Conservation (phyloP, 1,140 invertebrate genomes). For the Hyphantria cunea region DNA sequence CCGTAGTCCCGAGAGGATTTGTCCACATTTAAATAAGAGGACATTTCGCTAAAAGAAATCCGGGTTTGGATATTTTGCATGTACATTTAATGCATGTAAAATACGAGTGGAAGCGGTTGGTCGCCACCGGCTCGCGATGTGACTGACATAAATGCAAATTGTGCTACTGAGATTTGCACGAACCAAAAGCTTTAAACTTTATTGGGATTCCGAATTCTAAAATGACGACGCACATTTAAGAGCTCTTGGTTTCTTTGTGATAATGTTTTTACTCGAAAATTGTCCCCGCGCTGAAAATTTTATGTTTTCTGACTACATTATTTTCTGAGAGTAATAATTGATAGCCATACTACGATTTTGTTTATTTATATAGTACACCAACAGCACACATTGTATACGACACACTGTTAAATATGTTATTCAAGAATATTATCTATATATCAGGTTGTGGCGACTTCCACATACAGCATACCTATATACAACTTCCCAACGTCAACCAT, state of each 20-base stretch:
- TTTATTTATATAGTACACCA: too few species aligned
- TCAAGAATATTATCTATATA: too few species aligned
- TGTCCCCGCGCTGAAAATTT: neutral
- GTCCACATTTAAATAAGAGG: slow-evolving; percentile 21
- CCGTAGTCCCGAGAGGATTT: slow-evolving; percentile 6
- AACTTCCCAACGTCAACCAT: too few species aligned
- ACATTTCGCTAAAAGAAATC: slow-evolving; percentile 18
- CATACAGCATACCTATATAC: too few species aligned
- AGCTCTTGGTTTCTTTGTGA: neutral
- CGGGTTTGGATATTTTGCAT: neutral
- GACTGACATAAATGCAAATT: slow-evolving; percentile 24
- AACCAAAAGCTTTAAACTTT: slow-evolving; percentile 5
- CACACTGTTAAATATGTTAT: too few species aligned
- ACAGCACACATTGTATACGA: too few species aligned
- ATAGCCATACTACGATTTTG: too few species aligned
- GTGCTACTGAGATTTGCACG: slow-evolving; percentile 8
- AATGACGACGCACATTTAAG: too few species aligned
- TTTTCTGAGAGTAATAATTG: too few species aligned
- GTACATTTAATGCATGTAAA: slow-evolving; percentile 18
- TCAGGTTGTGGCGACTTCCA: too few species aligned
- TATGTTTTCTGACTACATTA: too few species aligned
- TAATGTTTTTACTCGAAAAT: neutral
- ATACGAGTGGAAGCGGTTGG: neutral
- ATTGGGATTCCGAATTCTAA: slow-evolving; percentile 1
- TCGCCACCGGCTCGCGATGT: slow-evolving; percentile 16